Evolutionary conservation across 2,797 vertebrate species (phyloP).

Genomic region (Rhynchonycteris naso): DNA sequence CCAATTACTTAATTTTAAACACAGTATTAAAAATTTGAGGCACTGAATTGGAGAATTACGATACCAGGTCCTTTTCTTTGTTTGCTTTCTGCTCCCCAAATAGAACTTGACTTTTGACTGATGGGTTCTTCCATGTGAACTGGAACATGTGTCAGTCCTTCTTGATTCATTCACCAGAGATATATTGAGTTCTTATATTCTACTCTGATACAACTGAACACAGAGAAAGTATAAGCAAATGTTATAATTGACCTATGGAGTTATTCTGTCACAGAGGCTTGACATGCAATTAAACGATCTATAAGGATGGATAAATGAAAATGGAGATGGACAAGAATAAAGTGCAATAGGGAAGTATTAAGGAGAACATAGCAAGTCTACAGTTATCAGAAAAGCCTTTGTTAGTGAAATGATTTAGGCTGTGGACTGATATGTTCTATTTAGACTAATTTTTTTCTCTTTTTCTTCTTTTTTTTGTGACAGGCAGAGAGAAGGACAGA

Average conservation of each 20-base stretch:
- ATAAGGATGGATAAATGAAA: neutral
- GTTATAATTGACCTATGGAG: neutral
- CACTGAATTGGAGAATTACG: neutral
- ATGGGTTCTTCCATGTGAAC: neutral
- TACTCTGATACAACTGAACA: neutral
- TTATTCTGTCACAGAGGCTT: neutral
- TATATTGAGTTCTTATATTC: neutral
- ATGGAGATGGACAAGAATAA: neutral
- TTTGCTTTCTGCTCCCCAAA: neutral
- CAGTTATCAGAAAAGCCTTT: neutral
- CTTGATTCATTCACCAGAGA: neutral
- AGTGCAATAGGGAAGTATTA: neutral
- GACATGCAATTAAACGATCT: neutral
- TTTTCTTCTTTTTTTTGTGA: no score
- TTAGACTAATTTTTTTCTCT: neutral
- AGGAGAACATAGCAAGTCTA: neutral
- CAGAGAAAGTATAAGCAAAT: neutral
- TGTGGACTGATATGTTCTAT: neutral
- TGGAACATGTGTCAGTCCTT: neutral
- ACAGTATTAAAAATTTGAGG: neutral
- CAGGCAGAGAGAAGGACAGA: no score
- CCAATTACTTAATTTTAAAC: neutral
- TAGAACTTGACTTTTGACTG: neutral
- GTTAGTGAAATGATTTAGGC: neutral
- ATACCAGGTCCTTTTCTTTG: neutral